Evolutionary conservation across 2,888 invertebrate genomes (phyloP).

Genomic region (Cheilosia urbana): DNA sequence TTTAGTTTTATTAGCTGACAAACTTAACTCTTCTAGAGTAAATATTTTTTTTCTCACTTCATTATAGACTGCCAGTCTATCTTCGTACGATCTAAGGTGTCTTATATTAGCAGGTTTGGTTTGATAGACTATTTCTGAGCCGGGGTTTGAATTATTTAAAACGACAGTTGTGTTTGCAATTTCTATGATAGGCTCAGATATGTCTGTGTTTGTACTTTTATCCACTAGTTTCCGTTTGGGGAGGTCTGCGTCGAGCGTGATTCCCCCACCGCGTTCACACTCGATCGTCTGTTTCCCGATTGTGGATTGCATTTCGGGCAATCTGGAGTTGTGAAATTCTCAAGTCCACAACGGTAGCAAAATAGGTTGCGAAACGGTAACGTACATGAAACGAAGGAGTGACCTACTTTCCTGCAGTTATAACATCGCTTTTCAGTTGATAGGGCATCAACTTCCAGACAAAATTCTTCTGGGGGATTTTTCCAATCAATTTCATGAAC

Average conservation of each 20-base stretch:
- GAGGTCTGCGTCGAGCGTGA: background rate
- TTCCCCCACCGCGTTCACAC: background rate
- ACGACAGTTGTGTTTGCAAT: background rate
- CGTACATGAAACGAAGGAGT: too few species aligned
- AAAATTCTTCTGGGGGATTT: too few species aligned
- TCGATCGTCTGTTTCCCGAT: constrained; percentile 1
- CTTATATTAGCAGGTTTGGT: background rate
- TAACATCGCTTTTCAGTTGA: too few species aligned
- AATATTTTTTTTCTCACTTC: background rate
- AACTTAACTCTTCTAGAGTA: background rate
- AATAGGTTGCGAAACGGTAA: too few species aligned
- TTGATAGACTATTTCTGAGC: background rate
- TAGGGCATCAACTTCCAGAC: too few species aligned
- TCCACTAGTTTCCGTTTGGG: background rate
- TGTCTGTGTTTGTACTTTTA: background rate
- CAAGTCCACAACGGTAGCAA: too few species aligned
- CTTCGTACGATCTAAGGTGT: background rate
- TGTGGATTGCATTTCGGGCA: background rate
- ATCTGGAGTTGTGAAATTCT: background rate
- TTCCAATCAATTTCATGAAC: too few species aligned
- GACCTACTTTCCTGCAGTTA: too few species aligned
- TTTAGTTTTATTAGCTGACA: background rate
- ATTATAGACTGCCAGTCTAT: too few species aligned
- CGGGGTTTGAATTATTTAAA: background rate
- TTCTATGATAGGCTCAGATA: background rate